Conservation (phyloP, 2,113 vertebrate genomes). For the Actinemys pallida region DNA sequence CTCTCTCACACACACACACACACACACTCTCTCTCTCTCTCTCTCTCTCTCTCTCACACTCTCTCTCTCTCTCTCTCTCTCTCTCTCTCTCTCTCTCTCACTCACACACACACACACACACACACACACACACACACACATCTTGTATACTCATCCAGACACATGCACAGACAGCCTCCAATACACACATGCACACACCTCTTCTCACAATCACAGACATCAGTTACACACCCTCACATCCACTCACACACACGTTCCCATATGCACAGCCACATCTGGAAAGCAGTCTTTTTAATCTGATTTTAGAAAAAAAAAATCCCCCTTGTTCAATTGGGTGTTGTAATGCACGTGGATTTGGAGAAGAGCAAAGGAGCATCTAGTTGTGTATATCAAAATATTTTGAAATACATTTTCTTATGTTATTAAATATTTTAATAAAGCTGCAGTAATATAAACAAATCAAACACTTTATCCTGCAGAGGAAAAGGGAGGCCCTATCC, state of each 20-base stretch:
- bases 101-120: background rate
- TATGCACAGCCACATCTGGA: background rate
- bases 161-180: background rate
- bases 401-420: background rate
- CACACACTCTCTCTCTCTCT: no score
- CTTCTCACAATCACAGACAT: background rate
- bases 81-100: no score
- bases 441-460: background rate
- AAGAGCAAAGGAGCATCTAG: background rate
- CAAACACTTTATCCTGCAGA: background rate
- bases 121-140: background rate
- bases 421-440: constrained; percentile 24
- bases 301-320: background rate
- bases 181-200: background rate
- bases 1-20: background rate
- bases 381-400: accelerated
- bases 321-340: accelerated
- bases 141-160: background rate
- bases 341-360: accelerated
- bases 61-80: background rate
- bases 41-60: no score
- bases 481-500: background rate
- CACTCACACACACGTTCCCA: background rate
- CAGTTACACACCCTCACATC: background rate
- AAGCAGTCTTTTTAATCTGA: background rate